Conservation (phyloP, 2,797 vertebrate genomes). For the Melanotaenia nigrans region DNA sequence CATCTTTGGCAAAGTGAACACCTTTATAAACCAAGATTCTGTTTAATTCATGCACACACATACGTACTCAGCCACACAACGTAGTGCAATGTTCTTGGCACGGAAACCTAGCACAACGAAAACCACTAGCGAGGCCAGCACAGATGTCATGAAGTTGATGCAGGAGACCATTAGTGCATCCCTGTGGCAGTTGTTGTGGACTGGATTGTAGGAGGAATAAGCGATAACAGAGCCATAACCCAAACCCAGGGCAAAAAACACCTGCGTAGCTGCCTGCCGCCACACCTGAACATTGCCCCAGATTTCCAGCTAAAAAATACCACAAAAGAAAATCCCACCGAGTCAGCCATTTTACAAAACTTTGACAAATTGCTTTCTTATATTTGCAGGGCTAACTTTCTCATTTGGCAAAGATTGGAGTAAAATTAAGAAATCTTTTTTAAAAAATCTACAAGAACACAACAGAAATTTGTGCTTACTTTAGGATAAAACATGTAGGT, state of each 20-base stretch:
- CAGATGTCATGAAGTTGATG: conserved; percentile 98
- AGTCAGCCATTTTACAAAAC: background rate
- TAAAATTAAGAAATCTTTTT: background rate
- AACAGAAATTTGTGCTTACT: conserved; percentile 62
- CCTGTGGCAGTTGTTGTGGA: conserved; percentile 98
- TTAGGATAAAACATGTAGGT: conserved; percentile 86
- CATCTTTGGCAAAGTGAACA: background rate
- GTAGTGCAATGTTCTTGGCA: conserved; percentile 90
- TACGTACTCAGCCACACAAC: conserved; percentile 85
- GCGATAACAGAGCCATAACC: conserved; percentile 98
- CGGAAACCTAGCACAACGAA: conserved; percentile 97
- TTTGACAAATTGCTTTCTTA: background rate
- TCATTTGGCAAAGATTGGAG: background rate
- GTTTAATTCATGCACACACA: conserved; percentile 6
- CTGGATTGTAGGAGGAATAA: conserved; percentile 98
- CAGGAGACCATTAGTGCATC: conserved; percentile 94
- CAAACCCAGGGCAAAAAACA: conserved; percentile 96
- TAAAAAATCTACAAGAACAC: background rate
- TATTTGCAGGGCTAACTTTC: background rate
- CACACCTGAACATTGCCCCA: conserved; percentile 94
- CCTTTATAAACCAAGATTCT: background rate
- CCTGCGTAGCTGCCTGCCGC: conserved; percentile 97
- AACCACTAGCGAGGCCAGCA: conserved; percentile 95
- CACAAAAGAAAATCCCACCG: conserved; percentile 23
- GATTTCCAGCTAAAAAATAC: conserved; percentile 89